Evolutionary conservation across 1,140 invertebrate genomes (phyloP).

Genomic region (Cherax destructor): DNA sequence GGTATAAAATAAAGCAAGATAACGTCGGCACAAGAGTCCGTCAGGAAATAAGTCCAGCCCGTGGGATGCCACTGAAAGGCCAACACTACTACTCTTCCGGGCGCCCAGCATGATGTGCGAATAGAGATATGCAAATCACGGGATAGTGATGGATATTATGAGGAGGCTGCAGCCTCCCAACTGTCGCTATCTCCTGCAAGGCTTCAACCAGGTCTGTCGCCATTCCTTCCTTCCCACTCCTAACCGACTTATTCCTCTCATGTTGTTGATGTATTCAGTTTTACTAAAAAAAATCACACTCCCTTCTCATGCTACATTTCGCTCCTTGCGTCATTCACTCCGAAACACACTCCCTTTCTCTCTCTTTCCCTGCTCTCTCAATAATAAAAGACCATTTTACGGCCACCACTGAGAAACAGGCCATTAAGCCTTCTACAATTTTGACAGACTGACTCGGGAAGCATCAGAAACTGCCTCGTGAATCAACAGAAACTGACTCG

Average conservation of each 20-base stretch:
- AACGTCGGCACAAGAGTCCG: neutral
- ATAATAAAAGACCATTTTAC: too few species aligned
- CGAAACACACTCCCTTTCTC: too few species aligned
- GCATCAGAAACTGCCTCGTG: too few species aligned
- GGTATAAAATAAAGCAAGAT: too few species aligned
- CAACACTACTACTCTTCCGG: neutral
- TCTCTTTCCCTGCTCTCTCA: too few species aligned
- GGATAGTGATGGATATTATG: neutral
- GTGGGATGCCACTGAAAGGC: neutral
- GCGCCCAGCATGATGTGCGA: neutral
- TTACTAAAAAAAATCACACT: neutral
- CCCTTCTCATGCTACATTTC: neutral
- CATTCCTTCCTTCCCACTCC: neutral
- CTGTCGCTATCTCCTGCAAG: neutral
- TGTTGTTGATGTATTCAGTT: too few species aligned
- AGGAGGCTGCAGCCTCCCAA: neutral
- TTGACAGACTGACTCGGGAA: too few species aligned
- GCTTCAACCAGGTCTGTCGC: neutral
- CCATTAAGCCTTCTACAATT: too few species aligned
- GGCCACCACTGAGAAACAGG: too few species aligned
- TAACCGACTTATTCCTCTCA: too few species aligned
- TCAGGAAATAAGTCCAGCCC: neutral
- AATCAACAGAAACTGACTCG: too few species aligned
- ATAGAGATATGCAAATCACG: conserved; percentile 5
- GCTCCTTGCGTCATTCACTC: too few species aligned